These are phyloP conservation scores for Micropoecilia bifurca DNA, from an alignment of 2,797 vertebrate species.

Conservation along the genomic window DNA sequence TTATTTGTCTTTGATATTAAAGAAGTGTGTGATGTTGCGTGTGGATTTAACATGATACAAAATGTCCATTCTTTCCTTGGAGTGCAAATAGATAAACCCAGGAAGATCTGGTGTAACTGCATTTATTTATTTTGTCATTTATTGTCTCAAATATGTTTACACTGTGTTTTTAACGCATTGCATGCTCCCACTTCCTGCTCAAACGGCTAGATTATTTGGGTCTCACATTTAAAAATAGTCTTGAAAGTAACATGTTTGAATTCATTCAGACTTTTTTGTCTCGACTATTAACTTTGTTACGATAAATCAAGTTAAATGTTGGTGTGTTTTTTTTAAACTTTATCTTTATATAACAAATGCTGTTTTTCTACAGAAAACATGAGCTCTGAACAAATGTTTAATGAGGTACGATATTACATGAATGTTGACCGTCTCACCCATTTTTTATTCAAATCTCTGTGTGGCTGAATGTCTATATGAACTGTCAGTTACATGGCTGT, in stretches of 20 bases:
- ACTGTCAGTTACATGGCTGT: not conserved
- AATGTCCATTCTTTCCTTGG: not conserved
- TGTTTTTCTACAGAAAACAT: not conserved
- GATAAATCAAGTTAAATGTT: not conserved
- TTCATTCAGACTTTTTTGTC: not conserved
- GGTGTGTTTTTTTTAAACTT: rapidly evolving
- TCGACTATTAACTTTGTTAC: not conserved
- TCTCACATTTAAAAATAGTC: not conserved
- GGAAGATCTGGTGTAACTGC: not conserved
- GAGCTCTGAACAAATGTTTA: not conserved
- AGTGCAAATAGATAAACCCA: not conserved
- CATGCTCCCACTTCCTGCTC: not conserved
- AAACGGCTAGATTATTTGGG: not conserved
- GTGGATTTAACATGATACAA: not conserved
- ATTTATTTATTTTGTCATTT: not conserved
- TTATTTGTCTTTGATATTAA: not conserved
- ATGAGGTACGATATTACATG: not conserved
- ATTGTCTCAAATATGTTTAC: not conserved
- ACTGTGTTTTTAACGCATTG: not conserved
- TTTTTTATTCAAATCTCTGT: not conserved
- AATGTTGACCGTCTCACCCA: not conserved
- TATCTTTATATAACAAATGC: not conserved
- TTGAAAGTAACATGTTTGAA: not conserved
- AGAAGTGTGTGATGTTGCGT: not conserved
- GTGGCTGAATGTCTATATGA: not conserved